These are phyloP conservation scores for Brotogeris chrysoptera DNA, from an alignment of 2,797 vertebrate genomes.

Conservation along the genomic window DNA sequence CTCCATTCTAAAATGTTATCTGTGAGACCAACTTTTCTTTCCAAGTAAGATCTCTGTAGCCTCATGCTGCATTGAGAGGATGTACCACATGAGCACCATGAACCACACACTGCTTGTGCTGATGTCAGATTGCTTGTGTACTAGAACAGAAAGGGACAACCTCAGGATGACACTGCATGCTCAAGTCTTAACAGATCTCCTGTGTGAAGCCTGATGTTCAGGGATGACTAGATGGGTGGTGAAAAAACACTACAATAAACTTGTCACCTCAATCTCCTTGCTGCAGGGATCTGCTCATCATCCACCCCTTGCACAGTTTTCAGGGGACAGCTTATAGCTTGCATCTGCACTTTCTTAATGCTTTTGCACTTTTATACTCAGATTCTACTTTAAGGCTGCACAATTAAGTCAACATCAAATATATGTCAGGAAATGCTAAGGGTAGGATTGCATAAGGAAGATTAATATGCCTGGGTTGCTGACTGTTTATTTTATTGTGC, in stretches of 20 bases:
- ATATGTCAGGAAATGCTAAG: not conserved
- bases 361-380: not conserved
- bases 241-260: not conserved
- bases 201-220: not conserved
- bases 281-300: not conserved
- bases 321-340: not conserved
- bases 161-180: not conserved
- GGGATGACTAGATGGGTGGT: not conserved
- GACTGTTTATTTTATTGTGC: slow-evolving; percentile 22
- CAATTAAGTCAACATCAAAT: slow-evolving; percentile 26
- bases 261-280: fast-evolving
- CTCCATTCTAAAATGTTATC: not conserved
- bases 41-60: not conserved
- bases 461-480: slow-evolving; percentile 12
- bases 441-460: slow-evolving; percentile 20
- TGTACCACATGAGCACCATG: fast-evolving
- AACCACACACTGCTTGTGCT: fast-evolving
- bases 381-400: slow-evolving; percentile 1
- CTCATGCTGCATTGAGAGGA: fast-evolving
- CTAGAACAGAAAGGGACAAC: not conserved
- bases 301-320: not conserved
- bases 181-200: not conserved
- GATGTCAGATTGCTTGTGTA: not conserved
- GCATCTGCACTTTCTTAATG: not conserved
- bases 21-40: not conserved